Evolutionary conservation across 2,113 vertebrate genomes (phyloP).

Genomic region (Hemiscyllium ocellatum): DNA sequence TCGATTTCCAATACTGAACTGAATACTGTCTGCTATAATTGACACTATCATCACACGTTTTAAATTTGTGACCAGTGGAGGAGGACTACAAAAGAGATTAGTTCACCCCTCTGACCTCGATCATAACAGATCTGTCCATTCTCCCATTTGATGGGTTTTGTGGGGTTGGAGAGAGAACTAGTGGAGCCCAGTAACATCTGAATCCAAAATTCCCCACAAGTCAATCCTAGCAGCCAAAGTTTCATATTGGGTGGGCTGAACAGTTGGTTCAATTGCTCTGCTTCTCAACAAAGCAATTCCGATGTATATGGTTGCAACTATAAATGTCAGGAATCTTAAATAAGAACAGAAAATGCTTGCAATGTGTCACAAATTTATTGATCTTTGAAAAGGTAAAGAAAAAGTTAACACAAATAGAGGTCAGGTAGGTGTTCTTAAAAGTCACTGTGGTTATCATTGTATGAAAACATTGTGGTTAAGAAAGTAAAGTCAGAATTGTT

Average conservation of each 20-base stretch:
- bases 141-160: neutral
- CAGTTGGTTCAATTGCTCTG: neutral
- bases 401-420: neutral
- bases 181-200: neutral
- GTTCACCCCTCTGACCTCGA: no score
- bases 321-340: neutral
- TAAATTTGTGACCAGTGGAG: no score
- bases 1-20: no score
- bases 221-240: neutral
- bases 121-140: neutral
- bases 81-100: no score
- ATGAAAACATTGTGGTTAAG: neutral
- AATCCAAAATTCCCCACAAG: neutral
- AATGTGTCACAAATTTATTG: neutral
- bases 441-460: constrained; percentile 18
- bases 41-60: no score
- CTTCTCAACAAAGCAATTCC: neutral
- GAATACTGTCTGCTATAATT: no score
- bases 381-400: neutral
- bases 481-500: neutral
- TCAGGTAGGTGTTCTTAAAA: neutral
- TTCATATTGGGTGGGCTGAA: neutral
- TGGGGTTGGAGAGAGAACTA: neutral
- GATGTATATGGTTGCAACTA: neutral
- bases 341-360: neutral